Base-by-base conservation (phyloP, 2,888 invertebrate genomes). In the Megastigmus dorsalis region DNA sequence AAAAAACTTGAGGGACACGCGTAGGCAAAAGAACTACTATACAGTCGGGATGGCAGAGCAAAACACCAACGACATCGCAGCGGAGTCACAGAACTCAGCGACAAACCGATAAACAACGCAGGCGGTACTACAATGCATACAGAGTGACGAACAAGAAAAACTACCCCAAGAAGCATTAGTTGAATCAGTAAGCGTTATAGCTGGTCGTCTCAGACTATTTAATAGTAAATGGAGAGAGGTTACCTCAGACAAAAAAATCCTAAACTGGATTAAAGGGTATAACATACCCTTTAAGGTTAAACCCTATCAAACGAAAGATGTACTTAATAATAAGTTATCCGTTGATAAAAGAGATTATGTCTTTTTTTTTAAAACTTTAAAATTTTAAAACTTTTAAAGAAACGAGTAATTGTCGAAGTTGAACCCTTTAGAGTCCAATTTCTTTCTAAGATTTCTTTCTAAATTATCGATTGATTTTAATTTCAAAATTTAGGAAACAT, bases 401-500 rank as follows among this genome's bases (percentile, higher is more conserved):
- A 67, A 65, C 71, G 66, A n/a, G 78, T 59, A 9, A 55, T 79
- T 23, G 15, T 26, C 4, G 1, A 18, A 15, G 76, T 74, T 43
- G 23, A 70, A n/a, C 30, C 59, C 0, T 18, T 43, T 20, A 33
- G 50, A 1, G 45, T 62, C 7, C 74, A 78, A 15, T 77, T 78
- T 63, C 55, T 77, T 2, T 78, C 75, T 0, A 45, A 60, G 0
- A 68, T 71, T 20, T 78, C 78, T 55, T 26, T 77, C 0, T 71
- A 2, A 59, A 30, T 1, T 68, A 48, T 20, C 57, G 76, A 65
- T 70, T 76, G 30, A 72, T 79, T 5, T 20, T 77, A 20, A 79
- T 77, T 66, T 45, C 76, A 3, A 75, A 65, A 52, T 50, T 72
- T n/a, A 43, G 77, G 1, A 79, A 79, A 18, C 15, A 54, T 20